Evolutionary conservation across 2,888 invertebrate species (phyloP).

Genomic region (Nipponacmea schrenckii): DNA sequence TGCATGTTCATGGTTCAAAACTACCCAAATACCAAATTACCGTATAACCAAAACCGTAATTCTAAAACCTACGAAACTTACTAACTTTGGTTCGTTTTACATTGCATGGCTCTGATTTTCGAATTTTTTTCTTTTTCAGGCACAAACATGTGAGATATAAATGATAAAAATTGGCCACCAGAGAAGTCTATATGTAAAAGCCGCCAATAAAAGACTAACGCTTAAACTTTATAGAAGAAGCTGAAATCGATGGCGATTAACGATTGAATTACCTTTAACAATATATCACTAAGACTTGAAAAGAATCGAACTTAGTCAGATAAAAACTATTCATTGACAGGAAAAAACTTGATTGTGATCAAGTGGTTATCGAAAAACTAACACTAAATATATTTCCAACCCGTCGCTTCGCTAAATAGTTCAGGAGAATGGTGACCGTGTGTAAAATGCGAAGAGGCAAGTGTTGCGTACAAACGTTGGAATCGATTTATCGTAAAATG

Average conservation of each 20-base stretch:
- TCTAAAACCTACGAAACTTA: too few relatives aligned
- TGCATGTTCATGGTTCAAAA: too few relatives aligned
- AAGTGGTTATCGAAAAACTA: slow-evolving; percentile 6
- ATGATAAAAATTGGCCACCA: too few relatives aligned
- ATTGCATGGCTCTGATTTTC: too few relatives aligned
- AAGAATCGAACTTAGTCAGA: not conserved
- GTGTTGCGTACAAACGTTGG: slow-evolving; percentile 8
- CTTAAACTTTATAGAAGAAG: too few relatives aligned
- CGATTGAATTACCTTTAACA: not conserved
- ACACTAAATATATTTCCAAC: slow-evolving; percentile 4
- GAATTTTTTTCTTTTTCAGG: too few relatives aligned
- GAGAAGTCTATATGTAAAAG: too few relatives aligned
- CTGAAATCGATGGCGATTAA: not conserved
- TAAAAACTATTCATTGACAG: not conserved
- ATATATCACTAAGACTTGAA: not conserved
- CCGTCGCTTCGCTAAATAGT: slow-evolving; percentile 1
- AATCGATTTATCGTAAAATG: not conserved
- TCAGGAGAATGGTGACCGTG: not conserved
- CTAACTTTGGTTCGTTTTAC: too few relatives aligned
- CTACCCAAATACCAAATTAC: too few relatives aligned
- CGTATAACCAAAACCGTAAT: too few relatives aligned
- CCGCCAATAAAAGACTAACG: too few relatives aligned
- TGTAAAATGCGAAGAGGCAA: slow-evolving; percentile 4
- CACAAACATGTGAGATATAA: too few relatives aligned
- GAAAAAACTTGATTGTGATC: slow-evolving; percentile 1